phyloP scores from a whole-genome alignment of 2,888 invertebrate species.

The Brenthis daphne region DNA sequence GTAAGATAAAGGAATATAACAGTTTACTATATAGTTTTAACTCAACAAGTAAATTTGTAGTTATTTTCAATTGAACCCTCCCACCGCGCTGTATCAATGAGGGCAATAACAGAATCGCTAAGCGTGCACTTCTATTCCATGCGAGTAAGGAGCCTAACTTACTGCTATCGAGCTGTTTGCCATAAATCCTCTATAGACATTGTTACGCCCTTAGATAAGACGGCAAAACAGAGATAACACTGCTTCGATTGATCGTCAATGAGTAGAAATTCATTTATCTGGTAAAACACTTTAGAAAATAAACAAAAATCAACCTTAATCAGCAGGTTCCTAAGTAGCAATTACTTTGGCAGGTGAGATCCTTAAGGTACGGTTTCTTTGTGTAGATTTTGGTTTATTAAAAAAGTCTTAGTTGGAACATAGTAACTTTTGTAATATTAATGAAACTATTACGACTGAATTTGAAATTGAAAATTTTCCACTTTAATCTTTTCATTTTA shows the following conservation, averaged over 20 bases:
- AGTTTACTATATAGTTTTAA: no score
- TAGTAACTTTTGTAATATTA: not conserved
- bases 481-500: no score
- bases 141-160: conserved; percentile 38
- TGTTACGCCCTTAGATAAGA: conserved; percentile 66
- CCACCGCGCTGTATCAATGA: not conserved
- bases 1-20: no score
- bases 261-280: conserved; percentile 78
- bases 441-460: not conserved
- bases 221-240: conserved; percentile 74
- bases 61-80: conserved; percentile 2
- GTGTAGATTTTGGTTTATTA: conserved; percentile 45
- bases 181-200: conserved; percentile 61
- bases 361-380: conserved; percentile 53
- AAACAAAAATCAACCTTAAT: conserved; percentile 43
- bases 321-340: conserved; percentile 19
- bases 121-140: conserved; percentile 36
- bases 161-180: conserved; percentile 41
- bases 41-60: not conserved
- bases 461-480: not conserved
- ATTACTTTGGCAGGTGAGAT: conserved; percentile 38
- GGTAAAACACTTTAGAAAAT: conserved; percentile 45
- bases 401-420: not conserved
- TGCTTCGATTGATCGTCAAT: conserved; percentile 76
- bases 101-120: conserved; percentile 36